A percentile compares a stretch with the other conserved stretches of the same genome.
Evolutionary conservation across 2,797 vertebrate species (phyloP).

Genomic region (Hyperoplus immaculatus): DNA sequence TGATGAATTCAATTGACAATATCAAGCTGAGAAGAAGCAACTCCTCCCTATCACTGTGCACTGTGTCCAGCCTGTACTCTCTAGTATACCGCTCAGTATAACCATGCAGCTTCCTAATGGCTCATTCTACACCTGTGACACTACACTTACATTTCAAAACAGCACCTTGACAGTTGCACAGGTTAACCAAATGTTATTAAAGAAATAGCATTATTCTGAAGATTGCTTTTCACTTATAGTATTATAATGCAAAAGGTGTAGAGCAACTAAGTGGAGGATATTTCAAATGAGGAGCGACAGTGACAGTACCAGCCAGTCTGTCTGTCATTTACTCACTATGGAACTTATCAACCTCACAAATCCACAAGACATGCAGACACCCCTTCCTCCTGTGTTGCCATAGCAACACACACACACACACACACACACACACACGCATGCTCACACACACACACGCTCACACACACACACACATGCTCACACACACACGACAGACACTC

Average conservation of each 20-base stretch:
- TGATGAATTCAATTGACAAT: too few relatives aligned
- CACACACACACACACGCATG: neutral
- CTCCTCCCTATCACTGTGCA: too few relatives aligned
- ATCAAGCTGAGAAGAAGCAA: too few relatives aligned
- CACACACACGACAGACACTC: neutral
- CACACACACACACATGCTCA: neutral
- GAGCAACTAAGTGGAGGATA: neutral
- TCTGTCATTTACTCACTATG: neutral
- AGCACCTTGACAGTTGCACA: neutral
- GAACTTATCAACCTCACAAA: constrained; percentile 23
- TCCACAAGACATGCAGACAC: neutral
- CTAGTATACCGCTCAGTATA: neutral
- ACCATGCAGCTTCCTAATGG: neutral
- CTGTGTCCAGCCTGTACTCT: too few relatives aligned
- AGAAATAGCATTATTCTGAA: neutral
- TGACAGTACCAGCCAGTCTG: neutral
- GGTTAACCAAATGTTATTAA: neutral
- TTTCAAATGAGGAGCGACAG: neutral
- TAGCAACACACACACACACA: constrained; percentile 44
- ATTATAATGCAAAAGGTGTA: neutral
- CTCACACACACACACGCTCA: neutral
- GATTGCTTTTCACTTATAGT: neutral
- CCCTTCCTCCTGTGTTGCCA: constrained; percentile 27
- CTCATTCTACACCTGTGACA: neutral
- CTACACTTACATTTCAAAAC: neutral